Conservation (phyloP, 1,140 invertebrate genomes). For the Lordiphosa stackelbergi region DNA sequence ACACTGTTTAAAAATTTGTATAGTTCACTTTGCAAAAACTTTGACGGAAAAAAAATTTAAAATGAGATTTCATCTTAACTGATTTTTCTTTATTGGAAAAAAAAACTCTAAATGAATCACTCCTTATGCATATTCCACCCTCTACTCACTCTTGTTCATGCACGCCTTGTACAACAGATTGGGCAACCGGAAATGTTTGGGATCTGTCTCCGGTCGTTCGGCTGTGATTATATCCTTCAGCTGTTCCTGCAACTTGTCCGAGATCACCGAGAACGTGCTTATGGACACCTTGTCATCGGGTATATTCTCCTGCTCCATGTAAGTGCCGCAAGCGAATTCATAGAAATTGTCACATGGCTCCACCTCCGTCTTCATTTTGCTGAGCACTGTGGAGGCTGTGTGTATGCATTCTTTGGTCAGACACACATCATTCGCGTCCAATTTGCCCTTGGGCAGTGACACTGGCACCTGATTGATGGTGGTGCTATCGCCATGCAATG, state of each 20-base stretch:
- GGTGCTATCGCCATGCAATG: conserved; percentile 42
- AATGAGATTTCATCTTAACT: no score
- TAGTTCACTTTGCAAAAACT: no score
- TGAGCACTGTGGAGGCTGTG: conserved; percentile 84
- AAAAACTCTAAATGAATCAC: no score
- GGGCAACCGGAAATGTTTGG: conserved; percentile 85
- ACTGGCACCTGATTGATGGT: conserved; percentile 49
- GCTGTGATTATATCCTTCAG: conserved; percentile 86
- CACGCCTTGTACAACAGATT: conserved; percentile 89
- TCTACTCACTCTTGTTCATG: conserved; percentile 89
- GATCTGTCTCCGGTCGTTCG: conserved; percentile 81
- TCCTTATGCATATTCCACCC: no score
- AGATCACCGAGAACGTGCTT: conserved; percentile 88
- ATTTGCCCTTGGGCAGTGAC: conserved; percentile 27
- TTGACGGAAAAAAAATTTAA: no score
- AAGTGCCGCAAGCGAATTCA: conserved; percentile 87
- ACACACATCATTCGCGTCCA: conserved; percentile 78
- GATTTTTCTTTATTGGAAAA: no score
- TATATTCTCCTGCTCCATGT: conserved; percentile 84
- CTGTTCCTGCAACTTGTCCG: conserved; percentile 88
- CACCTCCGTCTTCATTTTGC: conserved; percentile 84
- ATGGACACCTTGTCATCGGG: conserved; percentile 89
- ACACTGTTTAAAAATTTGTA: no score
- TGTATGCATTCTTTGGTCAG: conserved; percentile 83
- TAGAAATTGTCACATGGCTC: conserved; percentile 96